phyloP scores from a whole-genome alignment of 2,113 vertebrate genomes.

The Nyctibius bracteatus region DNA sequence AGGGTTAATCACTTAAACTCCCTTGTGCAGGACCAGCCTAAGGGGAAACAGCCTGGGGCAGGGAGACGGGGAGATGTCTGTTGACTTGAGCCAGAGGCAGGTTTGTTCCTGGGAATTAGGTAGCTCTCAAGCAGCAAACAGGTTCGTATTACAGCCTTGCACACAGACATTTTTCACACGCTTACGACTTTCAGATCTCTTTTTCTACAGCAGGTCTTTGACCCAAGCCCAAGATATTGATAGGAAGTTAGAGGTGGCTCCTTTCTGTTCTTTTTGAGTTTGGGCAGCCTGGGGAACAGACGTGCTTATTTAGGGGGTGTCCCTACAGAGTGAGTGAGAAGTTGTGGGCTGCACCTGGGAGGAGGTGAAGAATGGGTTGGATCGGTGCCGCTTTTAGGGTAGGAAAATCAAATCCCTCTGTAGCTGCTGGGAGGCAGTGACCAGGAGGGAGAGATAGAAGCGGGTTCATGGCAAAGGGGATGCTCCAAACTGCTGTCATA shows the following conservation, averaged over 20 bases:
- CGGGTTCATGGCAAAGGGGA: not conserved
- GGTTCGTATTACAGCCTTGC: not conserved
- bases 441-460: not conserved
- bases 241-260: not conserved
- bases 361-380: not conserved
- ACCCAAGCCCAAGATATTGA: not conserved
- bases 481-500: not conserved
- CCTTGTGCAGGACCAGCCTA: not conserved
- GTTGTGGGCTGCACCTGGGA: rapidly evolving
- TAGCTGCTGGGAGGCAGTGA: not conserved
- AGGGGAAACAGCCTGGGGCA: not conserved
- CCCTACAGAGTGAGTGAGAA: not conserved
- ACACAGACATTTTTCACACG: not conserved
- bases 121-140: not conserved
- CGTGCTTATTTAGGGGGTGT: not conserved
- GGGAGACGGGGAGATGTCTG: not conserved
- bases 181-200: not conserved
- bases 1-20: not conserved
- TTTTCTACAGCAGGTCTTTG: not conserved
- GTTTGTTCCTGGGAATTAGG: not conserved
- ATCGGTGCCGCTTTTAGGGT: not conserved
- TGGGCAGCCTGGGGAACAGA: not conserved
- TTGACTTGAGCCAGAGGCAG: not conserved
- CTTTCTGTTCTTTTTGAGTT: not conserved
- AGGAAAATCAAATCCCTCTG: not conserved